Conservation (phyloP, 2,888 invertebrate genomes). For the Tetranychus truncatus region DNA sequence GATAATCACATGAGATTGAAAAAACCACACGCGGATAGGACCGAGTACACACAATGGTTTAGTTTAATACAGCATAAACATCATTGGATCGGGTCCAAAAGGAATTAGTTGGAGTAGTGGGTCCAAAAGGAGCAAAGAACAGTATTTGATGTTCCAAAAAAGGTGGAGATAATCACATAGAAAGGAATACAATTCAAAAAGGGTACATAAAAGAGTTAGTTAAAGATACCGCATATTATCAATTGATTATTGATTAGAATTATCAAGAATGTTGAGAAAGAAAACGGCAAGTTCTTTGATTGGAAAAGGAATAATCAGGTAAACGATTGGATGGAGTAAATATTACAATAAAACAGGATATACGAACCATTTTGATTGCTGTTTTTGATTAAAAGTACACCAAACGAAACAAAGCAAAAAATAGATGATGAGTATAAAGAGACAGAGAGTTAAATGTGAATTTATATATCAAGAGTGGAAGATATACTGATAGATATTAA, state of each 20-base stretch:
- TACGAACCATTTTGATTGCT: background rate
- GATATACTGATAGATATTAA: background rate
- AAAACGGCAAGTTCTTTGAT: too few species aligned
- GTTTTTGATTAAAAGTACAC: background rate
- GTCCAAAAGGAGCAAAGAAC: background rate
- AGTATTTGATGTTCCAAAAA: background rate
- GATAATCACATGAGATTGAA: background rate
- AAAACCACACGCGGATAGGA: too few species aligned
- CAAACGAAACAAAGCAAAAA: background rate
- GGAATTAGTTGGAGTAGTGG: too few species aligned
- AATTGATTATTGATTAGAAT: background rate
- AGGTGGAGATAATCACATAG: background rate
- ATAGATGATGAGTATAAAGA: background rate
- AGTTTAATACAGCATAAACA: background rate
- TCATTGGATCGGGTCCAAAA: background rate
- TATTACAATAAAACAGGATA: constrained; percentile 3
- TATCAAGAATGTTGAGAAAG: too few species aligned
- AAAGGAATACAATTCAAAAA: background rate
- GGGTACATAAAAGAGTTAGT: background rate
- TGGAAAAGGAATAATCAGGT: too few species aligned
- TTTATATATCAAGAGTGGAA: background rate
- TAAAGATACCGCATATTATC: background rate
- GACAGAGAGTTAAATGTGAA: background rate
- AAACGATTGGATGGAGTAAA: background rate
- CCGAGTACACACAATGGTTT: background rate